Conservation (phyloP, 2,797 vertebrate genomes). For the Galagoides demidoff region DNA sequence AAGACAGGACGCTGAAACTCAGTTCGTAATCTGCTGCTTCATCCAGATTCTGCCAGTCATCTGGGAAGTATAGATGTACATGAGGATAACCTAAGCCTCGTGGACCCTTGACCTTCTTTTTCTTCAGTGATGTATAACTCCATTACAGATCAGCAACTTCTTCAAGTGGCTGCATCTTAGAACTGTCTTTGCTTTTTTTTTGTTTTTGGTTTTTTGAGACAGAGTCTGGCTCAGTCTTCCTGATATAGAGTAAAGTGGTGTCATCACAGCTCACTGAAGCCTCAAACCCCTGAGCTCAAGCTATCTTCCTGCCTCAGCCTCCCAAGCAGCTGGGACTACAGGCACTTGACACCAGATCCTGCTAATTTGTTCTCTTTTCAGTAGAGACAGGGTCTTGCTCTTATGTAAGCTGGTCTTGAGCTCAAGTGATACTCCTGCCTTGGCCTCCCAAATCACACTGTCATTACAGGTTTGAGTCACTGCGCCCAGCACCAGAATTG, state of each 20-base stretch:
- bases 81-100: not conserved
- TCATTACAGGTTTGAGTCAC: not conserved
- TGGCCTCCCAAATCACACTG: not conserved
- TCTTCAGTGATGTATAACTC: not conserved
- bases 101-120: not conserved
- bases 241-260: not conserved
- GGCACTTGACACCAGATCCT: not conserved
- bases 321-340: not conserved
- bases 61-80: not conserved
- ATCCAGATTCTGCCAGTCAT: not conserved
- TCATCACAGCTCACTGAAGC: not conserved
- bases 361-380: not conserved
- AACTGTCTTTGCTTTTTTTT: not conserved
- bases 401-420: not conserved
- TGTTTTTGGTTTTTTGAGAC: not conserved
- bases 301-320: not conserved
- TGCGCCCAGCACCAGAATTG: not conserved
- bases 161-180: not conserved
- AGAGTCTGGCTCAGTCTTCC: not conserved
- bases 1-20: not conserved
- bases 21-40: not conserved
- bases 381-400: not conserved
- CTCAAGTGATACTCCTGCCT: not conserved
- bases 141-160: not conserved
- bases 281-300: not conserved